Conservation (phyloP, 2,113 vertebrate genomes). For the Guaruba guarouba region DNA sequence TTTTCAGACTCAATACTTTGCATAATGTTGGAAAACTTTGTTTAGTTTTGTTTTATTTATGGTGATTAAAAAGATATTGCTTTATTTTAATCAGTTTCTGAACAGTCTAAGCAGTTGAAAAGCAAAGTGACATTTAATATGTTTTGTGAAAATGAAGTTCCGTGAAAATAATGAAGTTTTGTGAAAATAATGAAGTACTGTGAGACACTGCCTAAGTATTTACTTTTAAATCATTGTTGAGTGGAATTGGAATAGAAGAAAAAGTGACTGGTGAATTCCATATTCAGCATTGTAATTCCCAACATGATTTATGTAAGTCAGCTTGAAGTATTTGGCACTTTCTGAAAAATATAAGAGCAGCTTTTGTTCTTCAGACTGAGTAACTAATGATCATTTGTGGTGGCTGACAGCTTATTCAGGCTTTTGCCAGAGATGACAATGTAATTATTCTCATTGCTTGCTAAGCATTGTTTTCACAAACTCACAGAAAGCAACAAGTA, state of each 20-base stretch:
- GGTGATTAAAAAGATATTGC: background rate
- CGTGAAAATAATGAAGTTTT: background rate
- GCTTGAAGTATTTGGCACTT: constrained; percentile 11
- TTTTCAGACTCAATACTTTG: background rate
- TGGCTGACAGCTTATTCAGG: background rate
- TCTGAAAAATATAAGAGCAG: background rate
- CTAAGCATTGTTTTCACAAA: background rate
- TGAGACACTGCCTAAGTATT: background rate
- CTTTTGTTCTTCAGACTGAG: background rate
- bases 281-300: background rate
- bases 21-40: background rate
- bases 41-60: background rate
- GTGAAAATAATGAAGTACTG: constrained; percentile 4
- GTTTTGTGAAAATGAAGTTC: background rate
- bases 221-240: background rate
- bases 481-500: background rate
- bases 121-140: background rate
- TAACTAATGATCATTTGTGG: background rate
- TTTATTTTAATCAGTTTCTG: background rate
- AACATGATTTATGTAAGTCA: background rate
- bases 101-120: background rate
- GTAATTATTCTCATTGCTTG: constrained; percentile 3
- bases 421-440: background rate
- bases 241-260: background rate
- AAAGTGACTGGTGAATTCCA: background rate